A percentile compares a stretch with the other conserved stretches of the same genome.
Evolutionary conservation across 2,113 vertebrate species (phyloP).

Genomic region (Uria aalge): DNA sequence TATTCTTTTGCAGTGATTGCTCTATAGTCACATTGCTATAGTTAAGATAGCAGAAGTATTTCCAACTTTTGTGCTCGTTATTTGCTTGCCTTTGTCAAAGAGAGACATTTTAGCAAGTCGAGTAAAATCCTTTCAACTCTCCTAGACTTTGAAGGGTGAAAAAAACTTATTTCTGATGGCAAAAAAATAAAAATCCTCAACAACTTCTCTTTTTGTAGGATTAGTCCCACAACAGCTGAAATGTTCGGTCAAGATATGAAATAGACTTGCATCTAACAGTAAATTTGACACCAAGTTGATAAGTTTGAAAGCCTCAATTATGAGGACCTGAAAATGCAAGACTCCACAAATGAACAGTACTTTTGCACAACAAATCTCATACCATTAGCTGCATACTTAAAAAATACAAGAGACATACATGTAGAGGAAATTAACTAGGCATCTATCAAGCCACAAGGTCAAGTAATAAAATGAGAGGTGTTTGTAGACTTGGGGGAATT

Average conservation of each 20-base stretch:
- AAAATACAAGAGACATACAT: neutral
- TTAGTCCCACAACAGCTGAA: neutral
- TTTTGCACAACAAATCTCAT: neutral
- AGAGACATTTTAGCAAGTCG: neutral
- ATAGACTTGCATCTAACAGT: neutral
- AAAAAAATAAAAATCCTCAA: neutral
- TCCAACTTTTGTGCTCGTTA: neutral
- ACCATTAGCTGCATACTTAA: neutral
- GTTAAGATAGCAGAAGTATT: neutral
- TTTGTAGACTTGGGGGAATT: neutral
- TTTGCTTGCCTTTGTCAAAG: neutral
- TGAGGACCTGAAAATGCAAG: neutral
- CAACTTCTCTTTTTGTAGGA: neutral
- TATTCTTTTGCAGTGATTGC: neutral
- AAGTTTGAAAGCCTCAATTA: neutral
- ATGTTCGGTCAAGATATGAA: neutral
- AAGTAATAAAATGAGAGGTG: neutral
- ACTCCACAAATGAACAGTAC: neutral
- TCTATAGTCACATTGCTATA: neutral
- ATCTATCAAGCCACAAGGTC: neutral
- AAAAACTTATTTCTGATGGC: neutral
- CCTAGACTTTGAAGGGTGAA: neutral
- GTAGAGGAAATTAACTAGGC: neutral
- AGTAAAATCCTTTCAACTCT: constrained; percentile 2
- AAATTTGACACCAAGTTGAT: neutral